Evolutionary conservation across 2,797 vertebrate species (phyloP).

Genomic region (Channallabes apus): DNA sequence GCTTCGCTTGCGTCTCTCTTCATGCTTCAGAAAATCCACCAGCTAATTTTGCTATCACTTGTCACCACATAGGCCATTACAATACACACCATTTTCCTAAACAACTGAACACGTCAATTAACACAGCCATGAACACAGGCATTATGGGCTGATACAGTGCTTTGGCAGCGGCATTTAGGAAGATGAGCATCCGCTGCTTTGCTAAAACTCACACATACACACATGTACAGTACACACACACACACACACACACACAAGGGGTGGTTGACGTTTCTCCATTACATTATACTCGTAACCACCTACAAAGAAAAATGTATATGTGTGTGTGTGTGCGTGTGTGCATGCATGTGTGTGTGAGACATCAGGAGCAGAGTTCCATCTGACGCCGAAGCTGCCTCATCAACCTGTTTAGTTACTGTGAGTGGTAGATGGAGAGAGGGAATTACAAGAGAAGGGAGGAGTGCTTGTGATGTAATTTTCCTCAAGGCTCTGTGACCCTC

Average conservation of each 20-base stretch:
- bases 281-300: neutral
- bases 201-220: neutral
- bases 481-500: constrained; percentile 47
- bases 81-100: constrained; percentile 37
- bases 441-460: constrained; percentile 44
- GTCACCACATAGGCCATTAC: constrained; percentile 39
- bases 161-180: neutral
- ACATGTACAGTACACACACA: neutral
- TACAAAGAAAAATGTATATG: neutral
- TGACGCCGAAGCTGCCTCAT: constrained; percentile 50
- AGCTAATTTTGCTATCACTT: constrained; percentile 42
- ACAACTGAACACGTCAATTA: constrained; percentile 26
- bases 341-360: constrained; percentile 48
- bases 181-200: constrained; percentile 7
- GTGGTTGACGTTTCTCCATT: neutral
- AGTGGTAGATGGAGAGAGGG: neutral
- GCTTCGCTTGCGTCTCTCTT: constrained; percentile 12
- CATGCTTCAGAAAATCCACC: constrained; percentile 38
- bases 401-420: constrained; percentile 9
- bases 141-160: neutral
- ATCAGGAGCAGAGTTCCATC: constrained; percentile 54
- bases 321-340: constrained; percentile 26
- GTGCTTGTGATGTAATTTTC: constrained; percentile 70
- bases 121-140: constrained; percentile 23
- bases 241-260: neutral